phyloP scores from a whole-genome alignment of 1,140 invertebrate species.

The Leptopilina clavipes region DNA sequence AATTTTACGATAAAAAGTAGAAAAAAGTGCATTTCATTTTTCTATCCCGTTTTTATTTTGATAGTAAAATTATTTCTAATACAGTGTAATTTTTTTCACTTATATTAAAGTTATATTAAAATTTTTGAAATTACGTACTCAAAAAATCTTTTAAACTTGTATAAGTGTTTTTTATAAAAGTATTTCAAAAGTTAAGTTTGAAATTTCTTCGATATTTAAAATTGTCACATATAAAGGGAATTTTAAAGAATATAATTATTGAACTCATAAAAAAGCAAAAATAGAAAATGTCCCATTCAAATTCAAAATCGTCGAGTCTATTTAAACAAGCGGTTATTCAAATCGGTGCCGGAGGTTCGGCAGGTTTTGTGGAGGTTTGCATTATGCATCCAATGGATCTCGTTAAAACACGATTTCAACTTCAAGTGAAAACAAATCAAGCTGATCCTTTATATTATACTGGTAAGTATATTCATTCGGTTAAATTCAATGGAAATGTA shows the following conservation, averaged over 20 bases:
- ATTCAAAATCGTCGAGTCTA: constrained; percentile 55
- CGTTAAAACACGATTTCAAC: constrained; percentile 91
- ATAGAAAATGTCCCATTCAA: constrained; percentile 45
- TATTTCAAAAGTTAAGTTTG: too few relatives aligned
- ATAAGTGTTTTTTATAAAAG: too few relatives aligned
- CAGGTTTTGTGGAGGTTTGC: constrained; percentile 94
- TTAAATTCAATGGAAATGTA: background rate
- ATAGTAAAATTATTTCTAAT: too few relatives aligned
- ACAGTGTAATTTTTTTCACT: too few relatives aligned
- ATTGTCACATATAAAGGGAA: too few relatives aligned
- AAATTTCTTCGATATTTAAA: too few relatives aligned
- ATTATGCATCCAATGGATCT: constrained; percentile 97
- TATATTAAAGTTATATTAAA: too few relatives aligned
- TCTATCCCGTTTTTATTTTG: too few relatives aligned
- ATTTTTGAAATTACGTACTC: too few relatives aligned
- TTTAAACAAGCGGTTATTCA: constrained; percentile 87
- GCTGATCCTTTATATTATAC: constrained; percentile 77
- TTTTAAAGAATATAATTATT: background rate
- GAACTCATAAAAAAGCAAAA: background rate
- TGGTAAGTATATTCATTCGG: constrained; percentile 51
- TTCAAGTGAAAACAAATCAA: constrained; percentile 78
- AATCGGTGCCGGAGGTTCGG: constrained; percentile 90
- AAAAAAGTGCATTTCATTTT: too few relatives aligned
- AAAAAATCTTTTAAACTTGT: too few relatives aligned
- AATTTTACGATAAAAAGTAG: too few relatives aligned